phyloP scores from a whole-genome alignment of 2,888 invertebrate species.

The Apamea anceps region DNA sequence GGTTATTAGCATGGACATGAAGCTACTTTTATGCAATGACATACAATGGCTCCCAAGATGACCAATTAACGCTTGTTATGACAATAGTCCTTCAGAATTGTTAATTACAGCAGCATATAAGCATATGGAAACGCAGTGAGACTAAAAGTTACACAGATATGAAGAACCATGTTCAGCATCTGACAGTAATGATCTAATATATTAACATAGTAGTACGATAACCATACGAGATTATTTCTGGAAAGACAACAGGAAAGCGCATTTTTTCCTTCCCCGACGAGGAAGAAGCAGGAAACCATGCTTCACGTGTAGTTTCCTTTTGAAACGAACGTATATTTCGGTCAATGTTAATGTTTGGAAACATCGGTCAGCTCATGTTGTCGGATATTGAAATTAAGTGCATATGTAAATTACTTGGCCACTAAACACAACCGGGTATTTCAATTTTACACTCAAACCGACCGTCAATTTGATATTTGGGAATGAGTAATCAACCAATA shows the following conservation, averaged over 20 bases:
- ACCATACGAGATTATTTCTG: slow-evolving; percentile 24
- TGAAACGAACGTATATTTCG: slow-evolving; percentile 43
- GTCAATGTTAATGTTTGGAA: slow-evolving; percentile 39
- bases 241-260: slow-evolving; percentile 41
- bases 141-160: background rate
- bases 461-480: background rate
- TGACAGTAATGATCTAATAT: background rate
- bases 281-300: slow-evolving; percentile 38
- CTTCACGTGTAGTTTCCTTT: slow-evolving; percentile 33
- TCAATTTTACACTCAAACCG: background rate
- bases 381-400: slow-evolving; percentile 35
- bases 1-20: background rate
- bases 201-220: background rate
- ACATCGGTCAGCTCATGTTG: slow-evolving; percentile 18
- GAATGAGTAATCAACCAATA: background rate
- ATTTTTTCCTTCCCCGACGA: slow-evolving; percentile 29
- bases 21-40: background rate
- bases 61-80: background rate
- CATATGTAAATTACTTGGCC: slow-evolving; percentile 5
- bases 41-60: background rate
- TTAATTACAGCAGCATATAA: background rate
- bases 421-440: background rate
- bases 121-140: background rate
- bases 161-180: background rate
- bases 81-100: background rate